Base-by-base conservation (phyloP, 2,113 vertebrate genomes). In the Perca schrenkii region DNA sequence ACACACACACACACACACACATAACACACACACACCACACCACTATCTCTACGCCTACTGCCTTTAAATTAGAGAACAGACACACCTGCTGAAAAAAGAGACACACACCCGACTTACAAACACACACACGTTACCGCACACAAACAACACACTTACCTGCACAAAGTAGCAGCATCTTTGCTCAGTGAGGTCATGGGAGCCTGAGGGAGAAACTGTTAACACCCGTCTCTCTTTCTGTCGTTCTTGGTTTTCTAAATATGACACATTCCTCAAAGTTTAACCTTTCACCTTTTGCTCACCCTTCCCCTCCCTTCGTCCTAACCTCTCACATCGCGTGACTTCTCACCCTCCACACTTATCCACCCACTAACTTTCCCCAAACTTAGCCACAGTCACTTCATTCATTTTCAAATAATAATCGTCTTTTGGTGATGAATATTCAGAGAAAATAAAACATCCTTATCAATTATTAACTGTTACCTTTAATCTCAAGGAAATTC, bases 21-120 rank as follows among this genome's bases (percentile, higher is more conserved):
- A 40, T n/a, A n/a, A 36, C 36, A 36, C 60, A 36, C 49, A 34
- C 46, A 69, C 50, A 15, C 50, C 12, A 36, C 36, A 40, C 10
- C 22, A 1, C 17, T 11, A 40, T 31, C n/a, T 47, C 22, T 15
- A 17, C 60, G 49, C 7, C 17, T 3, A 2, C 70, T 79, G 57
- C 85, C 81, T 88, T 67, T 50, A 60, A 87, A 87, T 90, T 75
- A 85, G 67, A 71, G 53, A 28, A 22, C 66, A 19, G 6, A 65
- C 31, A 69, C 64, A 62, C n/a, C 57, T 40, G 56, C 56, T 36
- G 46, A 22, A 77, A 15, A 53, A 36, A 69, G 11, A 76, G n/a
- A 66, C 72, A 60, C 69, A 43, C 83, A 61, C 75, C 54, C 61
- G 8, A 4, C 28, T 7, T 15, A 62, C 53, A 57, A 46, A 11